Evolutionary conservation across 1,140 invertebrate species (phyloP).

Genomic region (Theocolax elegans): DNA sequence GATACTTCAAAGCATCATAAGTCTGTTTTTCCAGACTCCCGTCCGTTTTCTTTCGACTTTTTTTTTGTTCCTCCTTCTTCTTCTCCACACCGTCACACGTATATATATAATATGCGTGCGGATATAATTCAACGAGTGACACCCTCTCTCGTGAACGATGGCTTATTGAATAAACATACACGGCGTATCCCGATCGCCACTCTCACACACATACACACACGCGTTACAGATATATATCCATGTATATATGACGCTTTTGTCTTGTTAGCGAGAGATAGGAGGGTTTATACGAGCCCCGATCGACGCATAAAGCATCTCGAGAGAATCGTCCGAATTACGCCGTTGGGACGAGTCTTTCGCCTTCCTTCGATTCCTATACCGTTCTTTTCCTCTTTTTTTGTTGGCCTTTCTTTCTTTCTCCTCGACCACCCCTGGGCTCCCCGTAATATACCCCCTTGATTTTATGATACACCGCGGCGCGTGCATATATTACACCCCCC

Average conservation of each 20-base stretch:
- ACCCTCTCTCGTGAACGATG: constrained; percentile 28
- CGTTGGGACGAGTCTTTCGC: constrained; percentile 33
- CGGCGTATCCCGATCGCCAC: too few relatives aligned
- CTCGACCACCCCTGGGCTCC: too few relatives aligned
- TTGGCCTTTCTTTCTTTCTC: too few relatives aligned
- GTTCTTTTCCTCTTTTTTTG: constrained; percentile 14
- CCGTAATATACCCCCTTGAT: too few relatives aligned
- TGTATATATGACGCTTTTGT: background rate
- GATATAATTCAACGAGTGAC: too few relatives aligned
- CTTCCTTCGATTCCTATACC: background rate
- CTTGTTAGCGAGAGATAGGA: constrained; percentile 18
- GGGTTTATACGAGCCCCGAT: constrained; percentile 33
- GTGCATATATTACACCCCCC: background rate
- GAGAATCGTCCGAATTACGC: constrained; percentile 35
- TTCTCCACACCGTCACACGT: background rate
- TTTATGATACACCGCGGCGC: constrained; percentile 23
- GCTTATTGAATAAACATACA: constrained; percentile 40
- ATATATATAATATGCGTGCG: constrained; percentile 11
- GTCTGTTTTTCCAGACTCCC: background rate
- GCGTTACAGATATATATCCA: too few relatives aligned
- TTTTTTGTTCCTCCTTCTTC: background rate
- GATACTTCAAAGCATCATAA: too few relatives aligned
- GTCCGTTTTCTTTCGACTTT: too few relatives aligned
- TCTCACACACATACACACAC: too few relatives aligned
- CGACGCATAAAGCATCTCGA: constrained; percentile 38